Evolutionary conservation across 2,113 vertebrate species (phyloP), one percentile per base, ranked within the genome.

Genomic region (Xiphorhynchus elegans): DNA sequence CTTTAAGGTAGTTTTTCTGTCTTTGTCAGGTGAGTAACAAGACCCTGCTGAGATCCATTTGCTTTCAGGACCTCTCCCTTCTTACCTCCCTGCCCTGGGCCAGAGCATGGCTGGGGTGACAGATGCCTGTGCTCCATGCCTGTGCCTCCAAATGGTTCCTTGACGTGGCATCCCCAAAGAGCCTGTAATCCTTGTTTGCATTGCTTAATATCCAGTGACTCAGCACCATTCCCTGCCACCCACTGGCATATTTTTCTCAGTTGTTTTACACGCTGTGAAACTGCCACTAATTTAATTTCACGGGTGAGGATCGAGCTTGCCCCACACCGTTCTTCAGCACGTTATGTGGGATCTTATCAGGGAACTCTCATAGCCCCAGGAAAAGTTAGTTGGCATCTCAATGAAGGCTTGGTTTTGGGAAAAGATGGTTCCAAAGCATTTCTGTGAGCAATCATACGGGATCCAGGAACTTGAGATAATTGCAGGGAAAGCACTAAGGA

Each of bases 191-290:
- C n/a, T 44, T 53, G 33, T 59, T 86, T 68, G 55, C 10, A 4
- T 95, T 95, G 68, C 92, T 74, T 64, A 91, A 87, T 37, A 72
- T 7, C 64, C 53, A 73, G 84, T 94, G 94, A 94, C 44, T 96
- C 80, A 95, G 75, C 72, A 69, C 72, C 62, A 10, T 73, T 67
- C 82, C 59, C 84, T 73, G 89, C 86, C 95, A 87, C 90, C 76
- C 85, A 55, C 94, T 42, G 52, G 52, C n/a, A 16, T 49, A 5
- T 79, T 69, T 91, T 91, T 49, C 72, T 78, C 66, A 68, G 37
- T 93, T 84, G 40, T 49, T 58, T 79, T 28, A 49, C 17, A 13
- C 33, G 1, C 72, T 90, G 72, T 88, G 92, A 93, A 96, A 92
- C 60, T 37, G 29, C 47, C 68, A 28, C 52, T 44, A 4, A 78